A percentile compares a stretch with the other conserved stretches of the same genome.
These are phyloP conservation scores for Drosophila ohnishii DNA, from an alignment of 1,140 invertebrate genomes.

Conservation along the genomic window DNA sequence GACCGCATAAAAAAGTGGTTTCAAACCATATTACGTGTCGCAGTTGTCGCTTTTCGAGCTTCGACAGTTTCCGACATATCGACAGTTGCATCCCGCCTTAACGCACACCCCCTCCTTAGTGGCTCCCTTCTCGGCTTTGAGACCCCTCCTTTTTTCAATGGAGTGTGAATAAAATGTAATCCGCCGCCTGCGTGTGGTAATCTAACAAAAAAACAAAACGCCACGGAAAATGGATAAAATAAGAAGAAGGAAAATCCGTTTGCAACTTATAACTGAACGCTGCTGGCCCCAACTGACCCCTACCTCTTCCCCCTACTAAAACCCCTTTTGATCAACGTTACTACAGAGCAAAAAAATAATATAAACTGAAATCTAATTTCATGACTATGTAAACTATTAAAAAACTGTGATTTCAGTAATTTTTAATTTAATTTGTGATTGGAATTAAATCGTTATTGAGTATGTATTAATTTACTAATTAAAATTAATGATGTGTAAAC, in stretches of 20 bases:
- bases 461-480: background rate
- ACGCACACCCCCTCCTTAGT: background rate
- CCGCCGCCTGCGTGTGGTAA: slow-evolving; percentile 59
- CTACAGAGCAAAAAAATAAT: background rate
- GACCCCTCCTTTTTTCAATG: background rate
- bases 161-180: slow-evolving; percentile 71
- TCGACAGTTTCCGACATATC: slow-evolving; percentile 75
- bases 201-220: slow-evolving; percentile 32
- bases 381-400: background rate
- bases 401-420: background rate
- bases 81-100: slow-evolving; percentile 52
- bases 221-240: slow-evolving; percentile 26
- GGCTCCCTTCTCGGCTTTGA: background rate
- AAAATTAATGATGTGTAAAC: background rate
- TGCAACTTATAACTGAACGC: slow-evolving; percentile 35
- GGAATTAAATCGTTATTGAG: background rate
- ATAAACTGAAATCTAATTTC: background rate
- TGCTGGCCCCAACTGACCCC: slow-evolving; percentile 39
- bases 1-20: slow-evolving; percentile 34
- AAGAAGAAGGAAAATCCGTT: slow-evolving; percentile 20
- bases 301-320: background rate
- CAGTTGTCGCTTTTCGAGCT: slow-evolving; percentile 45
- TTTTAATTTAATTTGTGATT: background rate
- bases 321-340: slow-evolving; percentile 2
- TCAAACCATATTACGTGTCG: slow-evolving; percentile 63